A percentile compares a stretch with the other conserved stretches of the same genome.
These are phyloP conservation scores for Myopa testacea DNA, from an alignment of 2,888 invertebrate genomes.

Conservation along the genomic window DNA sequence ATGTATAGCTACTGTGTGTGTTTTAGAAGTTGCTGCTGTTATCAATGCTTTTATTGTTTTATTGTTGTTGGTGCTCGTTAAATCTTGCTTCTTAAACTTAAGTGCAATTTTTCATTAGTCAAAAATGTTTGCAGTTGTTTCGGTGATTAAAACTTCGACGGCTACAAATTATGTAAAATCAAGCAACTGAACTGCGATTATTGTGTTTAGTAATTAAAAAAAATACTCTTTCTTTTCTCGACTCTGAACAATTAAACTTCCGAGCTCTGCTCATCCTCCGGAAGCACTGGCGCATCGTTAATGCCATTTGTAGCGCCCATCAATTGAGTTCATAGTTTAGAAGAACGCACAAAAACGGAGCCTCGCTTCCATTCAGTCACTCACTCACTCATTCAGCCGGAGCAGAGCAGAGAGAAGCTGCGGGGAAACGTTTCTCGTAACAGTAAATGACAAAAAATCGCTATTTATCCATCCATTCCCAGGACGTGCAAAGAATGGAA, in stretches of 20 bases:
- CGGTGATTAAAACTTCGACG: no score
- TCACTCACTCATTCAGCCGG: not conserved
- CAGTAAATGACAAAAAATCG: not conserved
- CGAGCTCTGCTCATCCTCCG: no score
- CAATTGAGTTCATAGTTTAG: not conserved
- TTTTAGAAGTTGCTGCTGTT: no score
- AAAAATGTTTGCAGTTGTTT: no score
- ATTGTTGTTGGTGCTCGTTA: conserved; percentile 61
- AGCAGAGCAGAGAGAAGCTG: no score
- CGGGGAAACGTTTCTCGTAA: not conserved
- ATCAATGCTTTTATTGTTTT: conserved; percentile 49
- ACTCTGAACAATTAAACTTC: not conserved
- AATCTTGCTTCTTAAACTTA: conserved; percentile 50
- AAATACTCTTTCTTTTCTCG: no score
- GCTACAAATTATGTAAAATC: no score
- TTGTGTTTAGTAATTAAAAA: not conserved
- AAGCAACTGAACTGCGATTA: no score
- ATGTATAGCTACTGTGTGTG: no score
- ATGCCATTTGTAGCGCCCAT: conserved; percentile 19
- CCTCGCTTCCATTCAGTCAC: not conserved
- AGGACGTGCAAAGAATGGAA: not conserved
- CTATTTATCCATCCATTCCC: no score
- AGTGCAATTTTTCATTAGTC: conserved; percentile 44
- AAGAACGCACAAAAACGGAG: not conserved
- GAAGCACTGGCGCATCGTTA: not conserved